phyloP scores from a whole-genome alignment of 2,888 invertebrate genomes.

The Xestia ashworthii region DNA sequence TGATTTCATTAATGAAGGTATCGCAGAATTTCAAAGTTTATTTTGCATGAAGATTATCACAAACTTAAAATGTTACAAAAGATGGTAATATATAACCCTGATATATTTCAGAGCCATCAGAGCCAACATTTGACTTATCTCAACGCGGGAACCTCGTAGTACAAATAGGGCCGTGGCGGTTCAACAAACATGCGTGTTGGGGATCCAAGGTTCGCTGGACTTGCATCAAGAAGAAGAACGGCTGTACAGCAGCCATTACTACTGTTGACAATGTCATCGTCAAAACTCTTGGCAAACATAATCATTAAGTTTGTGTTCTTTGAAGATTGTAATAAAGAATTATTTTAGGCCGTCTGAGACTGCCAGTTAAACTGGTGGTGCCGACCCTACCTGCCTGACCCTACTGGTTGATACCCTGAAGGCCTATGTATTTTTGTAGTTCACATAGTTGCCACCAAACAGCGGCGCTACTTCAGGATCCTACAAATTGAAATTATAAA shows the following conservation, averaged over 20 bases:
- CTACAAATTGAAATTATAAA: not conserved
- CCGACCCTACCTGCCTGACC: no score
- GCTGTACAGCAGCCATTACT: conserved; percentile 86
- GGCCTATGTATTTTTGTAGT: not conserved
- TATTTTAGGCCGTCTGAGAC: not conserved
- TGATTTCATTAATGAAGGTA: not conserved
- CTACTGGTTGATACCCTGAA: no score
- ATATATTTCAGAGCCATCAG: conserved; percentile 82
- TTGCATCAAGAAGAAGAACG: conserved; percentile 87
- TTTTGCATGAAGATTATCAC: conserved; percentile 16
- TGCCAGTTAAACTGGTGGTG: not conserved
- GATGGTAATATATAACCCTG: conserved; percentile 18
- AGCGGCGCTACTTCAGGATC: not conserved
- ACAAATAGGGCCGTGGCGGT: conserved; percentile 87
- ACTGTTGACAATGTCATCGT: conserved; percentile 86
- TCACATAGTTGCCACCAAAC: not conserved
- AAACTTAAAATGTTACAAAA: not conserved
- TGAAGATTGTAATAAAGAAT: conserved; percentile 1
- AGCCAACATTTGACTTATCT: conserved; percentile 85
- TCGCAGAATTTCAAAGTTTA: not conserved
- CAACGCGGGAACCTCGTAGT: conserved; percentile 87
- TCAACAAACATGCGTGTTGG: conserved; percentile 87
- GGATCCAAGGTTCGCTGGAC: conserved; percentile 88
- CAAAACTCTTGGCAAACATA: conserved; percentile 86
- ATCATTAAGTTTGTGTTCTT: conserved; percentile 73